A percentile compares a stretch with the other conserved stretches of the same genome.
These are phyloP conservation scores for Semaprochilodus insignis DNA, from an alignment of 2,797 vertebrate species.

Conservation along the genomic window DNA sequence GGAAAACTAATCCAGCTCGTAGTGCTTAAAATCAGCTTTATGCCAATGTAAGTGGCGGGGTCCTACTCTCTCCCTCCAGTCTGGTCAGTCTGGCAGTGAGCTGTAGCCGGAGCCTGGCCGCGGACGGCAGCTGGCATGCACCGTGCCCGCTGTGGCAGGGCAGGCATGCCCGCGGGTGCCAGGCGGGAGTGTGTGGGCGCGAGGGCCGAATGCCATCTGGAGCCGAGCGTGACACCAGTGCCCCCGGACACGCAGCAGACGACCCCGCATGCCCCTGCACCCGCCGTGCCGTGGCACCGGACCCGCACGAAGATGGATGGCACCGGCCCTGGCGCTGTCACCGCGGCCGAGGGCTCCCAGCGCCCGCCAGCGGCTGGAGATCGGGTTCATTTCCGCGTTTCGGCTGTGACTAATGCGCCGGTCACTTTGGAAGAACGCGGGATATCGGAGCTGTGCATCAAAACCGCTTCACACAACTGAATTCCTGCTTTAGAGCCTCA, in stretches of 20 bases:
- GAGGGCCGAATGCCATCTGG: conserved; percentile 81
- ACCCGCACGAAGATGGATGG: conserved; percentile 66
- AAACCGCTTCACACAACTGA: conserved; percentile 19
- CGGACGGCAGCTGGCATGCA: conserved; percentile 61
- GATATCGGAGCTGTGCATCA: conserved; percentile 73
- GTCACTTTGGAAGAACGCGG: conserved; percentile 70
- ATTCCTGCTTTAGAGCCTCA: background rate
- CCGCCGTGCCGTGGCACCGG: conserved; percentile 70
- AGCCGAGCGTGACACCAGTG: conserved; percentile 68
- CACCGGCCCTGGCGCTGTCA: conserved; percentile 64
- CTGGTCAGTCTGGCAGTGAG: background rate
- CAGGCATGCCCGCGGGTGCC: conserved; percentile 41
- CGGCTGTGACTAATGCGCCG: conserved; percentile 62
- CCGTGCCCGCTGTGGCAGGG: conserved; percentile 40
- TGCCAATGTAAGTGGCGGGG: background rate
- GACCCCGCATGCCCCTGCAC: conserved; percentile 61
- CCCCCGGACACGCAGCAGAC: conserved; percentile 67
- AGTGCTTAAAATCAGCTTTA: background rate
- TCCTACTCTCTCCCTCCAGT: background rate
- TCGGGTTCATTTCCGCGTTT: conserved; percentile 61
- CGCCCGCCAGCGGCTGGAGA: conserved; percentile 52
- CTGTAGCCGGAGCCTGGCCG: conserved; percentile 40
- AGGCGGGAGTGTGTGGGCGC: conserved; percentile 68
- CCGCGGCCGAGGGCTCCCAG: conserved; percentile 60
- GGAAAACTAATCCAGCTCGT: no score